phyloP scores from a whole-genome alignment of 2,797 vertebrate genomes.

The Coregonus sp. region DNA sequence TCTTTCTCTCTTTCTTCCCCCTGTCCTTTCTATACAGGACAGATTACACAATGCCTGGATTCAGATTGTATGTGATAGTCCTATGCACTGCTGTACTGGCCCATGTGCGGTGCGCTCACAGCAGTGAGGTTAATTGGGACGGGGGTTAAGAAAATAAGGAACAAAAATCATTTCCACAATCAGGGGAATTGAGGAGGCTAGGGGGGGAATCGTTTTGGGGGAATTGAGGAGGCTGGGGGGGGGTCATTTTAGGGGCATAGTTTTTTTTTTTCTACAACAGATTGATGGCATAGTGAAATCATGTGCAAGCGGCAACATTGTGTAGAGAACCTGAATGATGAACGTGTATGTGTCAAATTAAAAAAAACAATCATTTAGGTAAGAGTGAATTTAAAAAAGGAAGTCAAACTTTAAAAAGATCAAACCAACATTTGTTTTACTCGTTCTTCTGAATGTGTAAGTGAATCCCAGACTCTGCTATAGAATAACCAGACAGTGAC shows the following conservation, averaged over 20 bases:
- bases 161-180: constrained; percentile 75
- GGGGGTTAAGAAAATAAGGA: constrained; percentile 79
- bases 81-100: constrained; percentile 49
- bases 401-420: neutral
- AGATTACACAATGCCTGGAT: constrained; percentile 74
- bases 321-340: neutral
- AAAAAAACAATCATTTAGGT: no score
- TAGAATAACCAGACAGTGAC: constrained; percentile 46
- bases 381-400: no score
- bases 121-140: constrained; percentile 77
- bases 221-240: constrained; percentile 45
- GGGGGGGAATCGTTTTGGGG: constrained; percentile 2
- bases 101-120: constrained; percentile 62
- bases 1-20: constrained; percentile 43
- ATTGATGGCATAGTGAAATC: neutral
- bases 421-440: constrained; percentile 6
- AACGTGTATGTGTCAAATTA: neutral
- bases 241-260: constrained; percentile 2
- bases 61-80: constrained; percentile 61
- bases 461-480: constrained; percentile 29
- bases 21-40: constrained; percentile 54
- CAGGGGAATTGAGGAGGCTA: constrained; percentile 52
- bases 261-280: neutral
- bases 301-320: neutral
- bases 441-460: neutral